These are phyloP conservation scores for Pangasianodon hypophthalmus DNA, from an alignment of 2,113 vertebrate genomes.

Conservation along the genomic window DNA sequence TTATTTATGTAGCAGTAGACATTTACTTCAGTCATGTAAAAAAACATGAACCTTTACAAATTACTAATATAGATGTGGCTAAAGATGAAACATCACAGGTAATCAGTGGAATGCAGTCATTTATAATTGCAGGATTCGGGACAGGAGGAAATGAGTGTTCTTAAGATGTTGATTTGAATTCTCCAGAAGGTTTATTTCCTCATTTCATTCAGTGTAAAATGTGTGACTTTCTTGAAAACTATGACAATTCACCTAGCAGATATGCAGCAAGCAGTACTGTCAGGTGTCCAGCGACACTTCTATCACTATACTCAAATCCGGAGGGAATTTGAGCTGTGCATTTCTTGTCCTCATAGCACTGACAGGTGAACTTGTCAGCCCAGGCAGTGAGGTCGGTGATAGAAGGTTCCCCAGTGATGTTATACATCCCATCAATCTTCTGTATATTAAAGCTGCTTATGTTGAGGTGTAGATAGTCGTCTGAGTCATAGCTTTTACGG, in stretches of 20 bases:
- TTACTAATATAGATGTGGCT: no score
- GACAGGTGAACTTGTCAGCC: slow-evolving; percentile 68
- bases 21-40: neutral
- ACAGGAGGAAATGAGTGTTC: neutral
- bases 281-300: slow-evolving; percentile 46
- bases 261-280: slow-evolving; percentile 13
- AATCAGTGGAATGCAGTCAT: neutral
- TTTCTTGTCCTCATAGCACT: slow-evolving; percentile 64
- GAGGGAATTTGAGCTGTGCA: slow-evolving; percentile 52
- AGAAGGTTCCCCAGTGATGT: slow-evolving; percentile 60
- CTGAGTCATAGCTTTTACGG: slow-evolving; percentile 76
- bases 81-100: neutral
- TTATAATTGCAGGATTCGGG: neutral
- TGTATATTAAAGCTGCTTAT: slow-evolving; percentile 60
- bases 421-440: slow-evolving; percentile 53
- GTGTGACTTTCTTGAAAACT: neutral
- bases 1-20: neutral
- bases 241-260: neutral
- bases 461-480: slow-evolving; percentile 82
- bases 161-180: neutral
- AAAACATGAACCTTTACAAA: neutral
- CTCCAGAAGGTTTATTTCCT: no score
- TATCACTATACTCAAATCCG: slow-evolving; percentile 36
- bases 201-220: neutral
- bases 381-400: slow-evolving; percentile 57